phyloP scores from a whole-genome alignment of 1,140 invertebrate genomes.

The Drosophila dunni region DNA sequence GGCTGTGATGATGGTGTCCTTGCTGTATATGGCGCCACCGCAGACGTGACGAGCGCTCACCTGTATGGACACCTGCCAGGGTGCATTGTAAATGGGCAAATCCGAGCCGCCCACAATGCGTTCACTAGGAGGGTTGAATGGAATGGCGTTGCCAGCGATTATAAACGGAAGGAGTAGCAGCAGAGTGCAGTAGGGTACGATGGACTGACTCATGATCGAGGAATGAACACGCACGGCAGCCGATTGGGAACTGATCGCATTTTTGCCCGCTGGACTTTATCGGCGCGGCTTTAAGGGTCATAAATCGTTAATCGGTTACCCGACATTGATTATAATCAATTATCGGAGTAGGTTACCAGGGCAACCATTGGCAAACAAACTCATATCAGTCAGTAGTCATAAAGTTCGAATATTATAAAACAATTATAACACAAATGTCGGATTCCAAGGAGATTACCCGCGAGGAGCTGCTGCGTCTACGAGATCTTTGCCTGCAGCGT shows the following conservation, averaged over 20 bases:
- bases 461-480: constrained; percentile 64
- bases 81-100: constrained; percentile 85
- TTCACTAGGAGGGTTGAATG: constrained; percentile 22
- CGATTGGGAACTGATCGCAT: constrained; percentile 42
- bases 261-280: constrained; percentile 31
- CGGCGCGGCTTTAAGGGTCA: constrained; percentile 28
- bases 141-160: background rate
- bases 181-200: background rate
- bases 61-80: constrained; percentile 86
- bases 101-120: constrained; percentile 86
- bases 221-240: constrained; percentile 25
- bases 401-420: constrained; percentile 3
- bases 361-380: constrained; percentile 60
- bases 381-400: constrained; percentile 3
- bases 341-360: constrained; percentile 44
- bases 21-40: constrained; percentile 86
- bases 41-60: constrained; percentile 86
- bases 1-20: constrained; percentile 86
- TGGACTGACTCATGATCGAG: background rate
- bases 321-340: constrained; percentile 5
- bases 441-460: constrained; percentile 58
- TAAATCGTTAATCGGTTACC: constrained; percentile 69
- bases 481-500: constrained; percentile 56
- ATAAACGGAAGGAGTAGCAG: constrained; percentile 18
- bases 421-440: constrained; percentile 35